These are phyloP conservation scores for Lucinisca nassula DNA, from an alignment of 2,888 invertebrate species.

Conservation along the genomic window DNA sequence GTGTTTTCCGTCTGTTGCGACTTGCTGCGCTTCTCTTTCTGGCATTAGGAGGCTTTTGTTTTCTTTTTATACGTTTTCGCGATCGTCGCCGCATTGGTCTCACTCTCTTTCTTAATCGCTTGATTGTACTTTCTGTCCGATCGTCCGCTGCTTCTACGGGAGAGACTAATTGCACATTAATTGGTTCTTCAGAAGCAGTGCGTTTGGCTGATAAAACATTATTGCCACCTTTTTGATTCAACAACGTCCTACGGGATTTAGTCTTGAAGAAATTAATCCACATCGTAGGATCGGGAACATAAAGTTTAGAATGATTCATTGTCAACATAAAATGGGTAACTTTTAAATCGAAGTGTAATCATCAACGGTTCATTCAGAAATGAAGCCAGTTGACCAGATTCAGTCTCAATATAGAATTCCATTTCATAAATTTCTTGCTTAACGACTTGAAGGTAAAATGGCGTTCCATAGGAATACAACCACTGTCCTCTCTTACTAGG, in stretches of 20 bases:
- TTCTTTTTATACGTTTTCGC: neutral
- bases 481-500: neutral
- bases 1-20: neutral
- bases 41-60: neutral
- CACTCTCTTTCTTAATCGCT: neutral
- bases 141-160: constrained; percentile 2
- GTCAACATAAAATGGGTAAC: constrained; percentile 1
- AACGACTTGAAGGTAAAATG: neutral
- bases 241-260: neutral
- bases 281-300: neutral
- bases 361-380: constrained; percentile 1
- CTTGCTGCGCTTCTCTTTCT: neutral
- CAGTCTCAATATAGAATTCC: constrained; percentile 13
- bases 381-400: neutral
- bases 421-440: constrained; percentile 6
- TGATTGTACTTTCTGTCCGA: neutral
- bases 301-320: constrained; percentile 19
- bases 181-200: neutral
- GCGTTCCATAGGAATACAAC: neutral
- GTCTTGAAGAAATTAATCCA: neutral
- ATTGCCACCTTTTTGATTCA: constrained; percentile 11
- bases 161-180: constrained; percentile 3
- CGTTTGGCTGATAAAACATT: neutral
- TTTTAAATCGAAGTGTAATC: constrained; percentile 5
- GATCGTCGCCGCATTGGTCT: neutral